phyloP scores from a whole-genome alignment of 2,113 vertebrate species.

The Rhizomys pruinosus region DNA sequence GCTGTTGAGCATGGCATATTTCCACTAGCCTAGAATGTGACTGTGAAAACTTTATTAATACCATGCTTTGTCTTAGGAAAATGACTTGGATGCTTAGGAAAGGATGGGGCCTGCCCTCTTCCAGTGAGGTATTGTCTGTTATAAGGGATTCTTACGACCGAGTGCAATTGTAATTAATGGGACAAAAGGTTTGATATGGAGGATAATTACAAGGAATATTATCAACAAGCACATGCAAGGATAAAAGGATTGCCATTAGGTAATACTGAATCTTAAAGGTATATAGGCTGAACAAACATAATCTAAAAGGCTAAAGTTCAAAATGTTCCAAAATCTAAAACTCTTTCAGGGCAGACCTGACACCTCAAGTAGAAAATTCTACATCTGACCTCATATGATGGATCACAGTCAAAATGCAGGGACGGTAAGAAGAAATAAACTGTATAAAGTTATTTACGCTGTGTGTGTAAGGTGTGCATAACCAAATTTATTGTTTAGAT shows the following conservation, averaged over 20 bases:
- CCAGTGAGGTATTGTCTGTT: constrained; percentile 4
- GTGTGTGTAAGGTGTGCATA: background rate
- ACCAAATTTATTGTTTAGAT: background rate
- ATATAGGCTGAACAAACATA: background rate
- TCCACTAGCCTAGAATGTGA: constrained; percentile 63
- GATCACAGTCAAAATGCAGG: background rate
- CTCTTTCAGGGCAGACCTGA: background rate
- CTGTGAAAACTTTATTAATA: constrained; percentile 62
- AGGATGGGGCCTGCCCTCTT: background rate
- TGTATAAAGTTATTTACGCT: background rate
- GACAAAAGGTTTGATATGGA: background rate
- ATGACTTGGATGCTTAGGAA: constrained; percentile 48
- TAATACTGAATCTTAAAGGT: background rate
- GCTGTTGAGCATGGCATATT: constrained; percentile 49
- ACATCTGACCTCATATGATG: background rate
- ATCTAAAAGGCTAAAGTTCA: background rate
- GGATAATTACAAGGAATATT: background rate
- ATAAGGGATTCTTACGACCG: constrained; percentile 21
- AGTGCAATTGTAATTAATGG: constrained; percentile 2
- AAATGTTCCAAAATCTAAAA: background rate
- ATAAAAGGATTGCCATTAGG: background rate
- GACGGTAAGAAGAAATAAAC: background rate
- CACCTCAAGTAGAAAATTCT: background rate
- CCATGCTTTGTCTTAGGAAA: constrained; percentile 62
- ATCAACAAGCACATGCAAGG: background rate